Conservation (phyloP, 2,888 invertebrate genomes). For the Drosophila prostipennis region DNA sequence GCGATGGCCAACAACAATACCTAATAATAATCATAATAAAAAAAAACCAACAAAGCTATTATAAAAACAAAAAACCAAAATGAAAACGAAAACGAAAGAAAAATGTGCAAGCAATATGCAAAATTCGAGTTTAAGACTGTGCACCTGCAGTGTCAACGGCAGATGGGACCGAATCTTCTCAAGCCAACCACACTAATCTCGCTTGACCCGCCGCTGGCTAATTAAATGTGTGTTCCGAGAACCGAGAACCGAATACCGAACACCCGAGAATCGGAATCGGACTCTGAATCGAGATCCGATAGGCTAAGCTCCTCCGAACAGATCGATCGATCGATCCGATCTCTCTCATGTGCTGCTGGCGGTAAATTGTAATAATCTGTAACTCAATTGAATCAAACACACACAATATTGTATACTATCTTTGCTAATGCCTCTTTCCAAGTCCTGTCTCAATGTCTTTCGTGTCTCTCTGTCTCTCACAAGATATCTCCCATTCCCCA, state of each 20-base stretch:
- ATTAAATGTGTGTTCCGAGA: slow-evolving; percentile 22
- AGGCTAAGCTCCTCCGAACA: slow-evolving; percentile 7
- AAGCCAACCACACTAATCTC: slow-evolving; percentile 35
- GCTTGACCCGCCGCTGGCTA: slow-evolving; percentile 38
- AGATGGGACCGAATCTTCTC: slow-evolving; percentile 39
- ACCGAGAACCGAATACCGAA: slow-evolving; percentile 17
- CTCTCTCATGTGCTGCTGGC: slow-evolving; percentile 62
- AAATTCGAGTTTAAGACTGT: slow-evolving; percentile 61
- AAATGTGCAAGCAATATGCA: slow-evolving; percentile 60
- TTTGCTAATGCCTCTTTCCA: slow-evolving; percentile 72
- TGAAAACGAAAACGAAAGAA: slow-evolving; percentile 60
- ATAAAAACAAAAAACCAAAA: slow-evolving; percentile 44
- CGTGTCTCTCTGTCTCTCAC: slow-evolving; percentile 42
- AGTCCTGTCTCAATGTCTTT: slow-evolving; percentile 73
- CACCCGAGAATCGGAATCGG: slow-evolving; percentile 12
- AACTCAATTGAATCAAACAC: slow-evolving; percentile 50
- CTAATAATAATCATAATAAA: slow-evolving; percentile 75
- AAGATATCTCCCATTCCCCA: slow-evolving; percentile 43
- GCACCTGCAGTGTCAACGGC: slow-evolving; percentile 49
- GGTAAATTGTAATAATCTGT: slow-evolving; percentile 77
- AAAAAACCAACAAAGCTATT: slow-evolving; percentile 47
- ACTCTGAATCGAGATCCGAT: slow-evolving; percentile 7
- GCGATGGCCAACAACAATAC: slow-evolving; percentile 84
- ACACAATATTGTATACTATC: slow-evolving; percentile 40
- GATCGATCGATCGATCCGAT: slow-evolving; percentile 7